Evolutionary conservation across 2,113 vertebrate species (phyloP).

Genomic region (Orthochromis malagaraziensis): DNA sequence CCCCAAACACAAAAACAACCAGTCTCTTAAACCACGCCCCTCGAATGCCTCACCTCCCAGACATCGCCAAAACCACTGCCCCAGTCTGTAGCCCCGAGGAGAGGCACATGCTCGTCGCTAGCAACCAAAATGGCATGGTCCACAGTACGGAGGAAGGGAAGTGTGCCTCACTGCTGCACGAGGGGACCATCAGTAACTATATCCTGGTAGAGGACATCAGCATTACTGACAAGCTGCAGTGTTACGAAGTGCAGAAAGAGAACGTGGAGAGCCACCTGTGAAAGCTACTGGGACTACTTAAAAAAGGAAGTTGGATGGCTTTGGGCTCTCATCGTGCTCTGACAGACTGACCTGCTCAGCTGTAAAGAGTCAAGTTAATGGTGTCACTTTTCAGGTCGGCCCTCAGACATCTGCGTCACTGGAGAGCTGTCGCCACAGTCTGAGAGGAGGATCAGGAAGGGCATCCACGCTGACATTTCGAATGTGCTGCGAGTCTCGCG

Average conservation of each 20-base stretch:
- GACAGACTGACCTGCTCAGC: background rate
- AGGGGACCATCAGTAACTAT: slow-evolving; percentile 35
- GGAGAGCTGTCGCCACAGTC: background rate
- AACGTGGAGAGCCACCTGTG: slow-evolving; percentile 71
- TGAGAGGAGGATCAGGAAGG: background rate
- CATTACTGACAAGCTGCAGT: slow-evolving; percentile 50
- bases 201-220: slow-evolving; percentile 52
- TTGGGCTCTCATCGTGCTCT: background rate
- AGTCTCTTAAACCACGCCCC: slow-evolving; percentile 49
- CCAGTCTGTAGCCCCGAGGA: slow-evolving; percentile 59
- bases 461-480: background rate
- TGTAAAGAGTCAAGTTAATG: background rate
- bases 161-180: slow-evolving; percentile 13
- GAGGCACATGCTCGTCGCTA: slow-evolving; percentile 71
- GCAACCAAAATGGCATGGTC: slow-evolving; percentile 62
- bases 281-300: background rate
- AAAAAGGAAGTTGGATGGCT: background rate
- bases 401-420: background rate
- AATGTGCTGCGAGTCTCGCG: background rate
- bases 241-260: slow-evolving; percentile 51
- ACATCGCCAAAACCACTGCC: slow-evolving; percentile 16
- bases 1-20: slow-evolving; percentile 56
- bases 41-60: slow-evolving; percentile 42
- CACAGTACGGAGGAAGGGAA: background rate
- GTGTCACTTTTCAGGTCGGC: background rate